Evolutionary conservation across 2,888 invertebrate species (phyloP), one percentile per base, ranked within the genome.

Genomic region (Pristionchus entomophagus): DNA sequence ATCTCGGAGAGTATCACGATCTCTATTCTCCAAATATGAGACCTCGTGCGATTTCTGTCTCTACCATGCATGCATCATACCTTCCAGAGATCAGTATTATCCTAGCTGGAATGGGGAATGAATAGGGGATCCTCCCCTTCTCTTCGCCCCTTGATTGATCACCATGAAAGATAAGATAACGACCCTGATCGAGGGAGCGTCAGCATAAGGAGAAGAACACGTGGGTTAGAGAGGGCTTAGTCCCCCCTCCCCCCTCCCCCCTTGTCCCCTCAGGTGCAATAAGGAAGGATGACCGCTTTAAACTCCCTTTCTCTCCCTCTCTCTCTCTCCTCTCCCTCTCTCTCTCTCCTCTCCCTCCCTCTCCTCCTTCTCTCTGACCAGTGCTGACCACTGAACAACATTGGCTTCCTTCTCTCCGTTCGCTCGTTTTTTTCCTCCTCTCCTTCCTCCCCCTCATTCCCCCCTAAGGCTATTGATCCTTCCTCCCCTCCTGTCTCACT

Each of bases 401-500:
- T 19, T 2, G 62, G 65, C 65, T 65, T 62, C 65, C 41, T 26
- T 17, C 35, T 32, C 73, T 10, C 3, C 17, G 10, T 14, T 38
- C 69, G 4, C 41, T 69, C 8, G 6, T 8, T 62, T 35, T 65
- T 38, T 45, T 38, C 38, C 35, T 5, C 38, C 35, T 35, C 38
- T 29, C 59, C 4, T 35, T 3, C 65, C 14, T n/a, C 35, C 32
- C 19, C 35, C 32, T 19, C 62, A 6, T 17, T 56, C 56, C 56
- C 73, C 73, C 73, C 73, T 73, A 41, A n/a, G 73, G 73, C 73
- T 73, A 73, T 73, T 73, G 73, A 73, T 73, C 73, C 73, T 14
- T 19, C 73, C 41, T 26, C 69, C 10, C 38, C 32, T 29, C 32
- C 12, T 17, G 29, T 10, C 62, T 38, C 69, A 14, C 14, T 17